These are phyloP conservation scores for Aethes cnicana DNA, from an alignment of 2,888 invertebrate species.

Conservation along the genomic window DNA sequence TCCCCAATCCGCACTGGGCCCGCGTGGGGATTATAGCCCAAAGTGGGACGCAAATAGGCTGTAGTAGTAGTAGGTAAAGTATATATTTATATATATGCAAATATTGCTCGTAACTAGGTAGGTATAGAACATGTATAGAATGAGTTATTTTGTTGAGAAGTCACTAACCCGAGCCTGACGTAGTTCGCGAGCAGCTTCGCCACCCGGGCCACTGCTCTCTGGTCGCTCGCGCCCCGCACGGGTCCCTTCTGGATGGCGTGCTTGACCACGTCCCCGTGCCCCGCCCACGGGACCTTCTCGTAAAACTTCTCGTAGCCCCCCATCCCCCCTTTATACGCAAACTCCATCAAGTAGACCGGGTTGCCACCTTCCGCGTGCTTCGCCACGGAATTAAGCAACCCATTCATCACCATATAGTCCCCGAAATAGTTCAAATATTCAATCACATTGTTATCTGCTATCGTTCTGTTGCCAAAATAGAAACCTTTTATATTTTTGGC, in stretches of 20 bases:
- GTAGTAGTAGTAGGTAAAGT: no score
- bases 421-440: slow-evolving; percentile 12
- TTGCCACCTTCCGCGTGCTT: not conserved
- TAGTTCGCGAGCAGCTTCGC: not conserved
- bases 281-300: slow-evolving; percentile 5
- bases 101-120: no score
- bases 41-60: no score
- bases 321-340: no score
- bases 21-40: no score
- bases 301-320: no score
- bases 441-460: not conserved
- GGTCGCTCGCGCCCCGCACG: not conserved
- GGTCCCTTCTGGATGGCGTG: not conserved
- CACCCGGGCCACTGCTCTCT: not conserved
- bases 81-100: no score
- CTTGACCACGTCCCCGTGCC: slow-evolving; percentile 4
- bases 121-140: not conserved
- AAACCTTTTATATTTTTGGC: no score
- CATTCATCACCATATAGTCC: slow-evolving; percentile 6
- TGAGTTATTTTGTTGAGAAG: not conserved
- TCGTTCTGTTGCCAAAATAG: not conserved
- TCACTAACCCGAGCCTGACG: slow-evolving; percentile 6
- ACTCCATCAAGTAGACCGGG: no score
- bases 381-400: not conserved
- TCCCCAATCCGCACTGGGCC: no score